Evolutionary conservation across 2,113 vertebrate genomes (phyloP), one percentile per base, ranked within the genome.

Genomic region (Python bivittatus): DNA sequence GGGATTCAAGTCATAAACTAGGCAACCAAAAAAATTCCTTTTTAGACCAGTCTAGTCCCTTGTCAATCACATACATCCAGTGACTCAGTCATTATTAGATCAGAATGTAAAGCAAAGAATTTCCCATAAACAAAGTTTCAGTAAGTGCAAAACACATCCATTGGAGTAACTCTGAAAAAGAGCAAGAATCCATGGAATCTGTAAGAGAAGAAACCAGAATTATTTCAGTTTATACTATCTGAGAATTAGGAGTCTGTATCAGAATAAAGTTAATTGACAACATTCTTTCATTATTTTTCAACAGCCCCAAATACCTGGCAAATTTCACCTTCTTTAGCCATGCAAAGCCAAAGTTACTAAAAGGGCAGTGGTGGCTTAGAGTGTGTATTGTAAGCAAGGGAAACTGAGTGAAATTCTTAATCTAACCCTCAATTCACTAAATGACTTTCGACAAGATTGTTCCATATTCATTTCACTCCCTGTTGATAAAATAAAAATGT

Each of bases 171-270:
- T 96, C 93, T 87, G n/a, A n/a, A 94, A 97, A 94, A 27, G 92
- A 93, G 0, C 96, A 60, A 91, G 93, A 93, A 79, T 94, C 94
- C 96, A 94, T 83, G 7, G 93, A 96, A 96, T 94, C 98, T 98
- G 88, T 2, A 86, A 94, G 54, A 0, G 38, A 94, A 95, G 3
- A 86, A 88, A 90, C 92, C 1, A 89, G 7, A 25, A 38, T 44
- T 12, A 12, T 3, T n/a, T 90, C 42, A 95, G 48, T 87, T 15
- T 89, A 88, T 0, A 1, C 95, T 44, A 93, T 72, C 83, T 84
- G 9, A 90, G 53, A 84, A 27, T 2, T 86, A 88, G 4, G 53
- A 57, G 1, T 64, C 27, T 88, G 5, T 6, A 27, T 33, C 12
- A 89, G 2, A 84, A 48, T 53, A 60, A 27, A 58, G 23, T 29